Evolutionary conservation across 2,113 vertebrate genomes (phyloP).

Genomic region (Platysternon megacephalum): DNA sequence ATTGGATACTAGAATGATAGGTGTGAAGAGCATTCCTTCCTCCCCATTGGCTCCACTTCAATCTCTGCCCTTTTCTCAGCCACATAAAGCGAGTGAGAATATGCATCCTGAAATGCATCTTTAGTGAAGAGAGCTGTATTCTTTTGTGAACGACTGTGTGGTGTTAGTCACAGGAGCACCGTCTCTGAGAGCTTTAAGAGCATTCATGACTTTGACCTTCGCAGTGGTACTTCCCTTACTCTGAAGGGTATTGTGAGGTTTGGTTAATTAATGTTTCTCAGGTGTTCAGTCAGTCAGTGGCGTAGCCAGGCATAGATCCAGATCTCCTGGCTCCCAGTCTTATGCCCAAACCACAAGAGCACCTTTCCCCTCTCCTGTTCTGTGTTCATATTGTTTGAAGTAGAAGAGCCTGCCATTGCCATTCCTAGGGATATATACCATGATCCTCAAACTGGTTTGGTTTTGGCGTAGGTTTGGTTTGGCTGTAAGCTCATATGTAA

Average conservation of each 20-base stretch:
- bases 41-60: too few relatives aligned
- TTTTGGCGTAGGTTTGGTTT: too few relatives aligned
- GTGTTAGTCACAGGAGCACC: background rate
- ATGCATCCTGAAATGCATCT: background rate
- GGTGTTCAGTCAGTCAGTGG: background rate
- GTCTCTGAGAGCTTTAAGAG: fast-evolving
- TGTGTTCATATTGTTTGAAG: too few relatives aligned
- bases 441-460: too few relatives aligned
- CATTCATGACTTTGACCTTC: fast-evolving
- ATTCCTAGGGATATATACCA: too few relatives aligned
- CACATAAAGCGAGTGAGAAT: background rate
- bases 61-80: too few relatives aligned
- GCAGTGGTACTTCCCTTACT: fast-evolving
- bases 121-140: background rate
- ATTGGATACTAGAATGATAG: background rate
- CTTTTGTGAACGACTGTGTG: fast-evolving
- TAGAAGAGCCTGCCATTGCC: too few relatives aligned
- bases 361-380: background rate
- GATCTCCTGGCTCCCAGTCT: background rate
- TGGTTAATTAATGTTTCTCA: background rate
- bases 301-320: background rate
- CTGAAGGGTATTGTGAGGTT: background rate
- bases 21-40: too few relatives aligned
- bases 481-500: too few relatives aligned
- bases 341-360: background rate